phyloP scores from a whole-genome alignment of 2,888 invertebrate genomes.

The Noctua janthina region DNA sequence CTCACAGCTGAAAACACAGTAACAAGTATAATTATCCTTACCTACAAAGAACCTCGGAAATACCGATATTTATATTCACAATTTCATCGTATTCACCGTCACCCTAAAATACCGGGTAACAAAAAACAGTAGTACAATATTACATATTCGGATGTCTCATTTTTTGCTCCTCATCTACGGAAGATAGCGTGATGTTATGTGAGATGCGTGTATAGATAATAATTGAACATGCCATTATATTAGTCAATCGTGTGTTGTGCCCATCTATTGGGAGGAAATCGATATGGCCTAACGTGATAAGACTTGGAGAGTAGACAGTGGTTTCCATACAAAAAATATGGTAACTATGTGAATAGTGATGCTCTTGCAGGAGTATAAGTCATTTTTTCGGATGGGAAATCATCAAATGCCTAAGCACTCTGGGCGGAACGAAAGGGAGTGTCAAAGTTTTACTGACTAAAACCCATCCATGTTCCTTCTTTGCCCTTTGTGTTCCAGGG shows the following conservation, averaged over 20 bases:
- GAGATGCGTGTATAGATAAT: constrained; percentile 57
- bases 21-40: neutral
- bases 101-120: constrained; percentile 68
- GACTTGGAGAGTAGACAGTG: neutral
- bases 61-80: neutral
- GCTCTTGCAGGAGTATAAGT: neutral
- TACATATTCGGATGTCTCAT: constrained; percentile 78
- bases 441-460: no score
- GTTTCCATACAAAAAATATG: neutral
- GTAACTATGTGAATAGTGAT: neutral
- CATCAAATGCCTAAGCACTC: no score
- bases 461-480: no score
- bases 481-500: no score
- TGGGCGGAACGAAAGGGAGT: no score
- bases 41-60: neutral
- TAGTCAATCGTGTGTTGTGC: constrained; percentile 15
- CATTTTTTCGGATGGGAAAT: neutral
- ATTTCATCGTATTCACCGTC: constrained; percentile 46
- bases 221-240: constrained; percentile 51
- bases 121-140: constrained; percentile 77
- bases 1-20: neutral
- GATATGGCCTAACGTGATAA: constrained; percentile 4
- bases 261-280: constrained; percentile 23
- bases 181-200: constrained; percentile 59
- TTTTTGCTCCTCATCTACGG: constrained; percentile 73